These are phyloP conservation scores for Idaea biselata DNA, from an alignment of 2,888 invertebrate genomes.

Conservation along the genomic window DNA sequence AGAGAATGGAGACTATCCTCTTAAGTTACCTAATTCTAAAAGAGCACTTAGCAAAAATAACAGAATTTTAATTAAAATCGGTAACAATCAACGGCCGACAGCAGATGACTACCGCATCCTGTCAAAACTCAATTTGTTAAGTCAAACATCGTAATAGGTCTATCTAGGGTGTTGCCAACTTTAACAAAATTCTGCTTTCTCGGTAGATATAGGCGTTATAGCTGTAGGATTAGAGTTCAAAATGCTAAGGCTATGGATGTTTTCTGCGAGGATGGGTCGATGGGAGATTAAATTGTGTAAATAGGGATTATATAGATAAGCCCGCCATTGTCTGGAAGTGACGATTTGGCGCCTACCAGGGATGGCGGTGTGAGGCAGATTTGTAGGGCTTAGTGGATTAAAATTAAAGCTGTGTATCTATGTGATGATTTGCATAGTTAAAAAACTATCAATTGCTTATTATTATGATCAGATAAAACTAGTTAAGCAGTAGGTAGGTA, in stretches of 20 bases:
- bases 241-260: constrained; percentile 38
- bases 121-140: constrained; percentile 80
- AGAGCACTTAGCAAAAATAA: constrained; percentile 37
- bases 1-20: too few relatives aligned
- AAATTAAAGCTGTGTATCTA: constrained; percentile 9
- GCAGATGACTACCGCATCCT: constrained; percentile 67
- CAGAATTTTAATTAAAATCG: constrained; percentile 51
- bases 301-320: constrained; percentile 78
- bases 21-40: constrained; percentile 1
- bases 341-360: constrained; percentile 63
- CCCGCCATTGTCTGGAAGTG: constrained; percentile 64
- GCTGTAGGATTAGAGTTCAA: constrained; percentile 48
- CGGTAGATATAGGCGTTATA: constrained; percentile 43
- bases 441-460: too few relatives aligned
- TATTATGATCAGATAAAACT: too few relatives aligned
- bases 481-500: too few relatives aligned
- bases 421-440: background rate
- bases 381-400: constrained; percentile 39
- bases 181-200: constrained; percentile 32
- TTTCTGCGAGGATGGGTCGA: constrained; percentile 38
- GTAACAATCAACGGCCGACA: constrained; percentile 51
- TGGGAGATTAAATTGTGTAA: constrained; percentile 76
- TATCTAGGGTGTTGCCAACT: constrained; percentile 48
- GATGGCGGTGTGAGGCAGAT: constrained; percentile 57
- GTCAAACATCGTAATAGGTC: constrained; percentile 70